phyloP scores from a whole-genome alignment of 1,140 invertebrate species.

The Drosophila malerkotliana region DNA sequence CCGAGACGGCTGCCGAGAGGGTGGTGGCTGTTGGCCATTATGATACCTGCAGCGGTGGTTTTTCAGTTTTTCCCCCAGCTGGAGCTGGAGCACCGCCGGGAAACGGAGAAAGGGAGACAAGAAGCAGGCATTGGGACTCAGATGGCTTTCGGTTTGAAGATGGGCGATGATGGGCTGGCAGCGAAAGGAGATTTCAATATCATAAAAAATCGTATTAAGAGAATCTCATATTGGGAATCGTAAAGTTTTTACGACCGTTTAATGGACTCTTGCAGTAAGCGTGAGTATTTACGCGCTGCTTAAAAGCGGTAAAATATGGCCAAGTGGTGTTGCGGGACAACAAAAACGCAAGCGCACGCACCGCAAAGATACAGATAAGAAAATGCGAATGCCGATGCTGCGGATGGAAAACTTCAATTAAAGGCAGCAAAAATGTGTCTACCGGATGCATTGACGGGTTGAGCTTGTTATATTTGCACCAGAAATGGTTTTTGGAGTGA shows the following conservation, averaged over 20 bases:
- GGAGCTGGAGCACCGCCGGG: conserved; percentile 22
- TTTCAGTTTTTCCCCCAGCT: conserved; percentile 51
- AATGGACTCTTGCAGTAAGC: conserved; percentile 83
- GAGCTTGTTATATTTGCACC: conserved; percentile 3
- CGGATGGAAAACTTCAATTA: conserved; percentile 51
- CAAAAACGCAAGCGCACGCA: conserved; percentile 25
- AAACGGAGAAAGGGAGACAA: conserved; percentile 27
- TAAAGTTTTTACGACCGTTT: conserved; percentile 83
- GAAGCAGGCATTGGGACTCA: conserved; percentile 41
- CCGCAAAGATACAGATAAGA: conserved; percentile 20
- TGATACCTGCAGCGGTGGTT: conserved; percentile 64
- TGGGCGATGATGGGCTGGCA: conserved; percentile 64
- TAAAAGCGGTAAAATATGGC: conserved; percentile 82
- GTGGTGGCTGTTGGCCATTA: conserved; percentile 23
- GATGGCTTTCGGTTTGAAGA: conserved; percentile 46
- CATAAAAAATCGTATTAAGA: conserved; percentile 83
- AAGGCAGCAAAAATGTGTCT: conserved; percentile 3
- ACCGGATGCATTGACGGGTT: background rate
- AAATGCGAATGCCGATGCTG: conserved; percentile 35
- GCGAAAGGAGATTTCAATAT: conserved; percentile 81
- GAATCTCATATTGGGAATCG: conserved; percentile 82
- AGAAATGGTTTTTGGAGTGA: background rate
- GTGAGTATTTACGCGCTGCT: conserved; percentile 82
- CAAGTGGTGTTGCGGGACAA: conserved; percentile 69
- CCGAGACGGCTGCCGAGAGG: conserved; percentile 15